Evolutionary conservation across 2,797 vertebrate genomes (phyloP), one percentile per base, ranked within the genome.

Genomic region (Tauraco hartlaubi): DNA sequence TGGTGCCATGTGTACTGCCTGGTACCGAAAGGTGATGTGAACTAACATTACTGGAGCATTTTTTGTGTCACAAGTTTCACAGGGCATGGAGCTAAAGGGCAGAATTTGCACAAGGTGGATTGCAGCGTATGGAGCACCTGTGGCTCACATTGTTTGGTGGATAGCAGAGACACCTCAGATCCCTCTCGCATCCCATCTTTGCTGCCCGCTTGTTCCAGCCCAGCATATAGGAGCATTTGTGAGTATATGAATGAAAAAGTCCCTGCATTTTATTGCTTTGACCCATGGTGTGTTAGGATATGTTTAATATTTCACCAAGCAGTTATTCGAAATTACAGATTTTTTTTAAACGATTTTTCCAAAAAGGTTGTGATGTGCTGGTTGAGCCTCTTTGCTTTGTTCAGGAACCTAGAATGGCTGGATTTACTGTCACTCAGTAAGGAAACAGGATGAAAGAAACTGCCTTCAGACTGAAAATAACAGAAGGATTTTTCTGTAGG

Each of bases 1-100:
- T 74, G 23, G 13, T n/a, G 26, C 31, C 0, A 0, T 49, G 13
- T 44, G 20, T 83, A 52, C 46, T 51, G 10, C 21, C 35, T 37
- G 43, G 8, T 61, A 46, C 22, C 23, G 83, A 88, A 43, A 54
- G 14, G 22, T 37, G 4, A 67, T 7, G 2, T 33, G 5, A 82
- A 21, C 25, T 73, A 12, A 11, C 56, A 43, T 55, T 49, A 29
- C 4, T 79, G 35, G 41, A 56, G 35, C 19, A 15, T 29, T 66
- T 59, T 93, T 56, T 76, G 44, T 37, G 22, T 61, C 41, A 39
- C 9, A 12, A 11, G 8, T 76, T 87, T 90, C 18, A 20, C 12
- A 37, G 35, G 19, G 11, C 44, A 21, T 22, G 35, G 41, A 55
- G 19, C 43, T 71, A 1, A 37, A 9, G 41, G 11, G 4, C 4